Conservation (phyloP, 2,113 vertebrate genomes). For the Calidris pygmaea region DNA sequence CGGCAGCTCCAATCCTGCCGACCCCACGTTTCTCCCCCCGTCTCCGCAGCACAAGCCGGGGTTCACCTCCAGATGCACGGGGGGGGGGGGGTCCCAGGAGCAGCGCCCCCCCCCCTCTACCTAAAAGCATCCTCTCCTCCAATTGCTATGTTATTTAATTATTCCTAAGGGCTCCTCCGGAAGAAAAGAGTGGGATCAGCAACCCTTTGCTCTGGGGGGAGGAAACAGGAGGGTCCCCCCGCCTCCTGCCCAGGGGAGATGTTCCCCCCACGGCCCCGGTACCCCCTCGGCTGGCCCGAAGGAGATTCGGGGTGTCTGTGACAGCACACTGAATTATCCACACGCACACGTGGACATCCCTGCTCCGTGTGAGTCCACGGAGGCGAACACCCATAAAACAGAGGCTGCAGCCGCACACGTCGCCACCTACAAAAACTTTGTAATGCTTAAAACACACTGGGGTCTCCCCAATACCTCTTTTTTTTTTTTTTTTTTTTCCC, state of each 20-base stretch:
- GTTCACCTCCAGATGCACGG: background rate
- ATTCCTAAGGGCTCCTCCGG: background rate
- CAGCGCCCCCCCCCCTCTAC: background rate
- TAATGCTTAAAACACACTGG: fast-evolving
- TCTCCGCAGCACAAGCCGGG: fast-evolving
- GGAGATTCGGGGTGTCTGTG: fast-evolving
- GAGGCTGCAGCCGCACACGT: fast-evolving
- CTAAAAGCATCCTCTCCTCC: background rate
- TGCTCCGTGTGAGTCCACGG: fast-evolving
- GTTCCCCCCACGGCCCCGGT: background rate
- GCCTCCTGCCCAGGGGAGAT: background rate
- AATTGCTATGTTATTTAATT: background rate
- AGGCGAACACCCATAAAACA: fast-evolving
- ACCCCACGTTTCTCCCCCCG: background rate
- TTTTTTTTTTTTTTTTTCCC: background rate
- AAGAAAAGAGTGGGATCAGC: background rate
- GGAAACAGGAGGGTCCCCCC: background rate
- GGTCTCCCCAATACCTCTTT: no score
- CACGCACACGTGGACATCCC: fast-evolving
- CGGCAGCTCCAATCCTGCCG: background rate
- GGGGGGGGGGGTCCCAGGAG: background rate
- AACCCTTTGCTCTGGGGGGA: background rate
- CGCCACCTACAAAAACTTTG: background rate
- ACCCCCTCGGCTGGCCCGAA: background rate
- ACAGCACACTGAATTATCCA: background rate